Base-by-base conservation (phyloP, 2,888 invertebrate species). In the Morpho helenor region DNA sequence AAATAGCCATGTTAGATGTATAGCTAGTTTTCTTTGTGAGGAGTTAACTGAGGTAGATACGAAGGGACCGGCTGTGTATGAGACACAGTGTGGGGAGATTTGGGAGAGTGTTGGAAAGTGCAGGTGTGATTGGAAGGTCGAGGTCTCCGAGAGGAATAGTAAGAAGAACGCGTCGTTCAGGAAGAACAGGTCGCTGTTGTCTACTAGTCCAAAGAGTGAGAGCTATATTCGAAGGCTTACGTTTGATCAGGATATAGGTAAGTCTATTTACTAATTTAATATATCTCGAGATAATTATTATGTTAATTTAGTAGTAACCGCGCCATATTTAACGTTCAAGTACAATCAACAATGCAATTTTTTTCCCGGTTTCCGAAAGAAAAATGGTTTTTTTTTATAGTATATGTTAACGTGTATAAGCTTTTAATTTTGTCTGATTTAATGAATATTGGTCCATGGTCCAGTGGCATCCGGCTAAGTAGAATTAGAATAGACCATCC, bases 81-180 rank as follows among this genome's bases (percentile, higher is more conserved):
- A 94, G 67, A 80, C 79, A 2, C 91, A 92, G 48, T 94, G 93
- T 66, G 75, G 86, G 0, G 86, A 85, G 54, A 83, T 91, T 7
- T 95, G 95, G 95, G 80, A 84, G 23, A 82, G 74, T 7, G 84
- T 93, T 22, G 77, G 84, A 0, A 89, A 91, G 42, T 95, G 95
- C 67, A 70, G 84, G n/a, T 95, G 95, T 72, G 87, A 92, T 7
- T 94, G 93, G 92, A 92, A 92, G 73, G 75, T 91, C 58, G 84
- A 92, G 66, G 68, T 84, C 67, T 84, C 91, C 69, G 76, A 91
- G 71, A 82, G 91, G 67, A 92, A 87, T 46, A 86, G 84, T 49
- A 88, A 91, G 68, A 91, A 87, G 70, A 91, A 87, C 59, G 86
- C 90, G 0, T 91, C 91, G 62, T 86, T 91, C 50, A 91, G 92